phyloP scores from a whole-genome alignment of 2,888 invertebrate species.

The Acanthoscelides obtectus region DNA sequence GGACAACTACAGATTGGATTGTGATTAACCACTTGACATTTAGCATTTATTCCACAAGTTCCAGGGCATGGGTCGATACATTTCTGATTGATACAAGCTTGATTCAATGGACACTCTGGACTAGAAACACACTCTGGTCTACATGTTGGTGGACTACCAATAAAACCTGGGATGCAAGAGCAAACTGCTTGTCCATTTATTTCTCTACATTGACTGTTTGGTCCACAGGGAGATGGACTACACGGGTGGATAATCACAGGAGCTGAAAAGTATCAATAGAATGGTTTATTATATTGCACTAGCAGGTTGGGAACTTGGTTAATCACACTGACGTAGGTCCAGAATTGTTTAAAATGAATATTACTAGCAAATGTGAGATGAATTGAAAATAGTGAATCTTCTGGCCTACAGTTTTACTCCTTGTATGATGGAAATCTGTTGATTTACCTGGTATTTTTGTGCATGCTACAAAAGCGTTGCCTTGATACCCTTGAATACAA shows the following conservation, averaged over 20 bases:
- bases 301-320: no score
- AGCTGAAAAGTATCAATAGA: no score
- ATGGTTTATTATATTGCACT: no score
- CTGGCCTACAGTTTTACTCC: no score
- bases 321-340: no score
- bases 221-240: conserved; percentile 71
- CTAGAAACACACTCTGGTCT: conserved; percentile 69
- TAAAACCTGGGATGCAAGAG: conserved; percentile 64
- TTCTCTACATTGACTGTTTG: conserved; percentile 59
- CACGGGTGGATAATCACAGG: conserved; percentile 50
- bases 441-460: conserved; percentile 50
- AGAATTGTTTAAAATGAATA: no score
- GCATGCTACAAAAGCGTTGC: conserved; percentile 67
- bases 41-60: conserved; percentile 67
- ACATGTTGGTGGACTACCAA: conserved; percentile 69
- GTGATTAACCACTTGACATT: conserved; percentile 72
- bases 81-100: conserved; percentile 69
- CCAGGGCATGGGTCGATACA: conserved; percentile 70
- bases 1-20: conserved; percentile 75
- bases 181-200: conserved; percentile 66
- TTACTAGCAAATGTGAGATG: no score
- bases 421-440: no score
- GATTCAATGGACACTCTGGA: conserved; percentile 63
- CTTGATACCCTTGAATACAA: conserved; percentile 65
- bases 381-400: no score